Evolutionary conservation across 2,888 invertebrate genomes (phyloP), one percentile per base, ranked within the genome.

Genomic region (Sminthurinus aureus): DNA sequence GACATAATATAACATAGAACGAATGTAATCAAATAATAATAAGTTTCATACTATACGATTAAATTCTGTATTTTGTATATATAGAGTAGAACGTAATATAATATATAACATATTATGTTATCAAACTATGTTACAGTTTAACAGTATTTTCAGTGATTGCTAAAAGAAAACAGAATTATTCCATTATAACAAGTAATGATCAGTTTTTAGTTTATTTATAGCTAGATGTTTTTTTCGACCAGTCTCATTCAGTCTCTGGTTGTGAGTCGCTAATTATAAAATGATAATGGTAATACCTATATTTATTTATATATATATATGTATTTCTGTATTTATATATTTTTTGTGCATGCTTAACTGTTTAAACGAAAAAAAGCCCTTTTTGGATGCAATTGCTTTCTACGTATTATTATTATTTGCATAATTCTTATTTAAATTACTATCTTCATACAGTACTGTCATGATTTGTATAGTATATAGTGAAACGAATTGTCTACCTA

Each of bases 161-260:
- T 11, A 52, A 52, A 13, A 18, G 69, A 79, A 64, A 64, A 58
- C 51, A 76, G 52, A 52, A 52, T 52, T 52, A 52, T 52, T 52
- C 52, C 52, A 52, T 64, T n/a, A 78, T 52, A 76, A 78, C 58
- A 51, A 79, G 67, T 79, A 79, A n/a, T n/a, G n/a, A n/a, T n/a
- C n/a, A n/a, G n/a, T n/a, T n/a, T n/a, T n/a, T n/a, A n/a, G 67
- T 81, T 81, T 74, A 74, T 81, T 81, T 76, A 71, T 81, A 81
- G 81, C 22, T 81, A 81, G 81, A 74, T 73, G 71, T 15, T 81
- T n/a, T n/a, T n/a, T 52, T 81, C 81, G 81, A 81, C 81, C 73
- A 73, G 24, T 22, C 81, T 26, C 81, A 74, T 74, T 81, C 81
- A n/a, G n/a, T 71, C 52, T 81, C 64, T 74, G 81, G 74, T 81